Conservation (phyloP, 1,140 invertebrate species). For the Aphelenchoides fujianensis region DNA sequence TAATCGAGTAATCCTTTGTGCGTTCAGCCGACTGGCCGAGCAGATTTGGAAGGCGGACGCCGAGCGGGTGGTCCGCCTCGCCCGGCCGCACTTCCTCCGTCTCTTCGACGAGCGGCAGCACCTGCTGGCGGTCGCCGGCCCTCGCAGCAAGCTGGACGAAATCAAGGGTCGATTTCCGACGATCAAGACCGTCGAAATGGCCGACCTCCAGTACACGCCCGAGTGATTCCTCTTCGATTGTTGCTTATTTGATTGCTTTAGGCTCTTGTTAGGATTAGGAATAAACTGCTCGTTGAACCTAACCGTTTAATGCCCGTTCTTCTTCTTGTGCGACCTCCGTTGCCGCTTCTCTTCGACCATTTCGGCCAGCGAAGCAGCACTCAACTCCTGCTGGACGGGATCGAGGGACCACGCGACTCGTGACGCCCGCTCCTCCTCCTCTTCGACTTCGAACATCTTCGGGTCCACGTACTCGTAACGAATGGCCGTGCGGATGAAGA, state of each 20-base stretch:
- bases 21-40: background rate
- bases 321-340: background rate
- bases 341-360: background rate
- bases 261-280: background rate
- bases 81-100: background rate
- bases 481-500: constrained; percentile 48
- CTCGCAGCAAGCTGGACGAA: background rate
- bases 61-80: background rate
- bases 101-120: constrained; percentile 8
- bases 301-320: constrained; percentile 1
- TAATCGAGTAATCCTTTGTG: constrained; percentile 51
- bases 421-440: background rate
- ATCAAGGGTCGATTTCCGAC: background rate
- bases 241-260: background rate
- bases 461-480: constrained; percentile 41
- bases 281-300: background rate
- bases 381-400: background rate
- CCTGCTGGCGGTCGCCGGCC: constrained; percentile 1
- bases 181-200: background rate
- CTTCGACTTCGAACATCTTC: constrained; percentile 19
- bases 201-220: constrained; percentile 18
- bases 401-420: background rate
- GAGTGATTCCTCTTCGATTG: background rate
- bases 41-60: constrained; percentile 11
- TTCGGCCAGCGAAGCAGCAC: background rate